Evolutionary conservation across 2,888 invertebrate genomes (phyloP).

Genomic region (Cantharis rustica): DNA sequence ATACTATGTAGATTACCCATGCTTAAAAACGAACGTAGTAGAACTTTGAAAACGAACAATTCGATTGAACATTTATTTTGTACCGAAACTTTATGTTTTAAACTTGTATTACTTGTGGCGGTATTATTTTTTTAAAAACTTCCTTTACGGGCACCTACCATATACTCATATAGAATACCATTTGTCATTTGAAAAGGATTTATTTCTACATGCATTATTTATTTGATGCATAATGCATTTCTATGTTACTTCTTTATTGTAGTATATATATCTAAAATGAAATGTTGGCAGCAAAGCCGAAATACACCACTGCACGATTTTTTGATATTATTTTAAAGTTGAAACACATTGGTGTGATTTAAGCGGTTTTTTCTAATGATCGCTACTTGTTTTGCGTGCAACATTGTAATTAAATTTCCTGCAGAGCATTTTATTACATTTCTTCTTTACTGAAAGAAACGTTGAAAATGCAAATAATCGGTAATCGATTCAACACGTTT

Average conservation of each 20-base stretch:
- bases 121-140: neutral
- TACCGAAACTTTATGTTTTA: neutral
- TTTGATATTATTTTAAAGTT: neutral
- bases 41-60: no score
- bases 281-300: neutral
- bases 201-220: neutral
- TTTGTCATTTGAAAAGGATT: neutral
- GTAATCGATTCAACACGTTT: slow-evolving; percentile 8
- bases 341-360: neutral
- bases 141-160: neutral
- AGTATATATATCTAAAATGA: neutral
- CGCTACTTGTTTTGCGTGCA: neutral
- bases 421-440: neutral
- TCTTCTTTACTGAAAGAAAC: neutral
- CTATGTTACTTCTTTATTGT: neutral
- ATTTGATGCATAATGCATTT: neutral
- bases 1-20: no score
- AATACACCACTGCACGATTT: neutral
- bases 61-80: neutral
- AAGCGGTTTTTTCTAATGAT: neutral
- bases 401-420: neutral
- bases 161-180: neutral
- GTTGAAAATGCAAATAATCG: slow-evolving; percentile 7
- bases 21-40: no score
- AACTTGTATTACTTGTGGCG: neutral